These are phyloP conservation scores for Aphelenchoides besseyi DNA, from an alignment of 1,140 invertebrate genomes.

Conservation along the genomic window DNA sequence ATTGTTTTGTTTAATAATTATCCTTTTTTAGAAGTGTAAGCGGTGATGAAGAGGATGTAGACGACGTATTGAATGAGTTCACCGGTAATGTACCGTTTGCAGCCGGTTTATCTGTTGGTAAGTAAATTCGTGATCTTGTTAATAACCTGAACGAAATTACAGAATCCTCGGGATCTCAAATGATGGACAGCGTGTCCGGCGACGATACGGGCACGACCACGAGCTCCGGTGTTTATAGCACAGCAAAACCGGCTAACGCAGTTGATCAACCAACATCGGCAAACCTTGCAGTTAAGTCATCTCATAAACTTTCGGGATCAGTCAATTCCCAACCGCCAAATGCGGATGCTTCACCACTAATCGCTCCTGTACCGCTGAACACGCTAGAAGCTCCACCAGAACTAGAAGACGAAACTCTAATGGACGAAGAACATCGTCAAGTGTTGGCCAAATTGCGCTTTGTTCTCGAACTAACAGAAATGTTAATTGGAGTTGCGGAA, in stretches of 20 bases:
- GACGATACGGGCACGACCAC: conserved; percentile 42
- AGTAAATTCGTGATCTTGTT: conserved; percentile 25
- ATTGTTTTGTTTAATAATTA: neutral
- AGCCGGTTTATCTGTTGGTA: conserved; percentile 27
- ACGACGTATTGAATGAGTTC: conserved; percentile 34
- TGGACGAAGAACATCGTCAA: conserved; percentile 88
- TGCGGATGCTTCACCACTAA: conserved; percentile 9
- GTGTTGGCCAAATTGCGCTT: conserved; percentile 87
- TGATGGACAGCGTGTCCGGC: conserved; percentile 45
- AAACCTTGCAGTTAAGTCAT: neutral
- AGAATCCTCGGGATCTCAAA: conserved; percentile 50
- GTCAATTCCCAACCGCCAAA: neutral
- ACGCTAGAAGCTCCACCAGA: conserved; percentile 69
- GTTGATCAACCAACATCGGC: neutral
- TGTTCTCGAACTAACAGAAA: conserved; percentile 82
- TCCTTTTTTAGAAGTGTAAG: conserved; percentile 25
- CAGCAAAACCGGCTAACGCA: conserved; percentile 2
- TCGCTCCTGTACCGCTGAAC: conserved; percentile 31
- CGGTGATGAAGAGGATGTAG: conserved; percentile 48
- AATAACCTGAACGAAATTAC: conserved; percentile 9
- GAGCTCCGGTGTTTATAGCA: conserved; percentile 26
- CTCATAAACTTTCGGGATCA: neutral
- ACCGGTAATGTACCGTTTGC: conserved; percentile 31
- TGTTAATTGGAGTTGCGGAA: conserved; percentile 78
- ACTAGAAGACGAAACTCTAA: conserved; percentile 86